A percentile compares a stretch with the other conserved stretches of the same genome.
phyloP scores from a whole-genome alignment of 2,888 invertebrate genomes.

The Peribatodes rhomboidaria region DNA sequence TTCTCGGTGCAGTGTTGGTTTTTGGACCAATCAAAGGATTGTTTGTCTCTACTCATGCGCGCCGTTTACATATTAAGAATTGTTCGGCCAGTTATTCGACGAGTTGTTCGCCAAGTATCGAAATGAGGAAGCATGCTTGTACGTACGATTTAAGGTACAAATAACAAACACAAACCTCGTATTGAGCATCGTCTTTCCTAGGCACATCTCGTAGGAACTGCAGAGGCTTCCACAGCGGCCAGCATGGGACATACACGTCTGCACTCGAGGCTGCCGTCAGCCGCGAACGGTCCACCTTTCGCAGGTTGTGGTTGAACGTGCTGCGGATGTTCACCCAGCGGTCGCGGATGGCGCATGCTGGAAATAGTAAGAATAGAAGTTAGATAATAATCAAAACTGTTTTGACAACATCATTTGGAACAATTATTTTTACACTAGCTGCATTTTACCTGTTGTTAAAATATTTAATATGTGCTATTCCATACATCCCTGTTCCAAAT shows the following conservation, averaged over 20 bases:
- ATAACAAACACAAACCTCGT: slow-evolving; percentile 54
- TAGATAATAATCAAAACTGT: not conserved
- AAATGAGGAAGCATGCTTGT: too few species aligned
- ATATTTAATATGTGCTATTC: too few species aligned
- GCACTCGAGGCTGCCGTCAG: slow-evolving; percentile 58
- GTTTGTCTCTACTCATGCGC: too few species aligned
- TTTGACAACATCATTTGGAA: not conserved
- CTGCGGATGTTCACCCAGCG: slow-evolving; percentile 82
- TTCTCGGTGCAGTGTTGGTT: too few species aligned
- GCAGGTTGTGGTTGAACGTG: slow-evolving; percentile 78
- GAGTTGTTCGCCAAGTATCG: too few species aligned
- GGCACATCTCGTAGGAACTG: slow-evolving; percentile 70
- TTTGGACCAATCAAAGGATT: too few species aligned
- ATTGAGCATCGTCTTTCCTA: slow-evolving; percentile 60
- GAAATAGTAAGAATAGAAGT: slow-evolving; percentile 14
- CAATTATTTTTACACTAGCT: not conserved
- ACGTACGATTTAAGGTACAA: not conserved
- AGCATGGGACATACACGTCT: slow-evolving; percentile 76
- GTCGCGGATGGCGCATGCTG: slow-evolving; percentile 78
- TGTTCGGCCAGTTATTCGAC: too few species aligned
- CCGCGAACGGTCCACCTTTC: slow-evolving; percentile 71
- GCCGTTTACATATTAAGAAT: too few species aligned
- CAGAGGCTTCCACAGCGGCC: slow-evolving; percentile 79
- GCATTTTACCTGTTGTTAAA: too few species aligned
- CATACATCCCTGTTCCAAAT: too few species aligned